Conservation (phyloP, 2,797 vertebrate species). For the Xenopus petersii region DNA sequence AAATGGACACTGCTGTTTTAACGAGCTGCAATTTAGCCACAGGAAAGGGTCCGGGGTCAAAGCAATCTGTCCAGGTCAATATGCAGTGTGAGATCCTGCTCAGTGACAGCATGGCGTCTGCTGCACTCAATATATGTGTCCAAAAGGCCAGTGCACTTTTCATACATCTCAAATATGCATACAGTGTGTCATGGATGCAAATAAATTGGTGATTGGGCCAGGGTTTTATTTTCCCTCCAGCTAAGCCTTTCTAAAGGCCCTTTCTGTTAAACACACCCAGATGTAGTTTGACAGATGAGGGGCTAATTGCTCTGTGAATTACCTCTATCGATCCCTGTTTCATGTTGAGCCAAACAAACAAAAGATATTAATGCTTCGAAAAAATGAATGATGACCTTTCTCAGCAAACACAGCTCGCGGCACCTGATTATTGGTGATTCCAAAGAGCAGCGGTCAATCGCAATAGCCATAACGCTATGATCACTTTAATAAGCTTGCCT, state of each 20-base stretch:
- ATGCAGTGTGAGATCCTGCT: constrained; percentile 50
- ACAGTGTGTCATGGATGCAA: constrained; percentile 74
- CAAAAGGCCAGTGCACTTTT: constrained; percentile 50
- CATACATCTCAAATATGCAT: constrained; percentile 69
- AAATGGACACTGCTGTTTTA: constrained; percentile 27
- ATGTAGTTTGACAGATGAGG: constrained; percentile 81
- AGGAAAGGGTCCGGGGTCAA: constrained; percentile 14
- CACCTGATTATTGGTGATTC: constrained; percentile 83
- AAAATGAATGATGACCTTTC: constrained; percentile 89
- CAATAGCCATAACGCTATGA: constrained; percentile 81
- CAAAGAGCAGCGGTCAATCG: constrained; percentile 79
- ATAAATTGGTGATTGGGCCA: constrained; percentile 76
- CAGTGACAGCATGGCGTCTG: constrained; percentile 66
- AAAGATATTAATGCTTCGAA: constrained; percentile 85
- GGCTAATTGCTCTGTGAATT: constrained; percentile 87
- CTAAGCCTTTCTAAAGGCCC: constrained; percentile 77
- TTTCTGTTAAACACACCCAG: constrained; percentile 78
- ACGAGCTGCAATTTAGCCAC: constrained; percentile 23
- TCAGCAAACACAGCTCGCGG: constrained; percentile 83
- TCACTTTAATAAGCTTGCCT: constrained; percentile 82
- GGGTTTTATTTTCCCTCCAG: constrained; percentile 69
- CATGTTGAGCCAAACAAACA: constrained; percentile 87
- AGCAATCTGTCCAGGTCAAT: constrained; percentile 38
- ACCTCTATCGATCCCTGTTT: constrained; percentile 89
- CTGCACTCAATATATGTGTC: constrained; percentile 68